Conservation (phyloP, 2,113 vertebrate species). For the Noctilio leporinus region DNA sequence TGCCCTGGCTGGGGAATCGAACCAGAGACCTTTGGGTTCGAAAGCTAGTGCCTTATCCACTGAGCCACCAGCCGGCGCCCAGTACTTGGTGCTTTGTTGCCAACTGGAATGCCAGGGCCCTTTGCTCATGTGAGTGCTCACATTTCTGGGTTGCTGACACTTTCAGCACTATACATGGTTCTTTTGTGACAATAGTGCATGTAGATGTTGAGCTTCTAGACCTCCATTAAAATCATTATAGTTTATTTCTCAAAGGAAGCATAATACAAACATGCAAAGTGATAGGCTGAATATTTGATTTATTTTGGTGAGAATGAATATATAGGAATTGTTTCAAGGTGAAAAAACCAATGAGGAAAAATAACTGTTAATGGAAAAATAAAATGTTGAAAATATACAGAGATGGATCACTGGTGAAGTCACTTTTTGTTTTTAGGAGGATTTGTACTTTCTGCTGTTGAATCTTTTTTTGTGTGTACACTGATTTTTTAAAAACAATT, state of each 20-base stretch:
- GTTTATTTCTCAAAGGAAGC: conserved; percentile 32
- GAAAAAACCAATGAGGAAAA: conserved; percentile 45
- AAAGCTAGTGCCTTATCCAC: too few relatives aligned
- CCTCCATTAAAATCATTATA: neutral
- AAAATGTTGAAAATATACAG: conserved; percentile 17
- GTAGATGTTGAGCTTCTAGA: neutral
- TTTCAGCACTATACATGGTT: neutral
- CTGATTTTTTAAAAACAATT: neutral
- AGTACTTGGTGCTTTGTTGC: neutral
- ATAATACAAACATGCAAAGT: neutral
- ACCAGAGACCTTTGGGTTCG: too few relatives aligned
- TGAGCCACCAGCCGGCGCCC: too few relatives aligned
- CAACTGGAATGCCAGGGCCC: neutral
- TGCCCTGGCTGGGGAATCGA: too few relatives aligned
- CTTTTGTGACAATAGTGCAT: neutral
- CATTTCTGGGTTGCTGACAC: neutral
- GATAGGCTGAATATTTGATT: neutral
- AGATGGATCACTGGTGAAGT: conserved; percentile 13
- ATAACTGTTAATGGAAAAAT: neutral
- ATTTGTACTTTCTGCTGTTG: neutral
- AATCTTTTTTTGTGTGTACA: conserved; percentile 20
- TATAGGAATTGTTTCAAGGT: conserved; percentile 6
- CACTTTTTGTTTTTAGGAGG: conserved; percentile 17
- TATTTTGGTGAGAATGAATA: conserved; percentile 31
- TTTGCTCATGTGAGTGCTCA: neutral